phyloP scores from a whole-genome alignment of 2,797 vertebrate species.

The Poecile montanus region DNA sequence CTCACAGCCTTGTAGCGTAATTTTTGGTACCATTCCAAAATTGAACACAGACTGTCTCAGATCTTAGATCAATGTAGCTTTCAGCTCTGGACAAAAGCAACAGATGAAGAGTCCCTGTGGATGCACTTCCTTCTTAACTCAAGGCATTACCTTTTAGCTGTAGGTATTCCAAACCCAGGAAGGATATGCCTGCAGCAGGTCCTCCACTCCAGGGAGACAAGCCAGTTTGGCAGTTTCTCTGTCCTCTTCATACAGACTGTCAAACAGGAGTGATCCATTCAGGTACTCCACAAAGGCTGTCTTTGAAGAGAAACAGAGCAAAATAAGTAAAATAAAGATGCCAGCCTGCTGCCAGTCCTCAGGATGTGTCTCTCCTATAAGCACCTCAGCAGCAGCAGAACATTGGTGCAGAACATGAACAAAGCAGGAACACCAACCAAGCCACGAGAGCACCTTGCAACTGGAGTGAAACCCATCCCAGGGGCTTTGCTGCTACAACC shows the following conservation, averaged over 20 bases:
- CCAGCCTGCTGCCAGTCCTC: conserved; percentile 2
- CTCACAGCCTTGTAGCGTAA: not conserved
- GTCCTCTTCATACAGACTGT: conserved; percentile 84
- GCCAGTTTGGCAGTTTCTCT: conserved; percentile 78
- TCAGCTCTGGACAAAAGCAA: conserved; percentile 55
- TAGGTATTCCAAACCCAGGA: conserved; percentile 28
- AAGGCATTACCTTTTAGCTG: not conserved
- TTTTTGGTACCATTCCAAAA: conserved; percentile 46
- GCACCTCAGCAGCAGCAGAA: not conserved
- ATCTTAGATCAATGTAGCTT: conserved; percentile 52
- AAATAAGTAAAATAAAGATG: conserved; percentile 1
- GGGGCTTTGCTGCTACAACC: not conserved
- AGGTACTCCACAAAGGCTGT: conserved; percentile 88
- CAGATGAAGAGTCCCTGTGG: conserved; percentile 26
- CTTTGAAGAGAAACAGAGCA: conserved; percentile 72
- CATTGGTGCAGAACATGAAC: not conserved
- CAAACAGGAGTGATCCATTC: conserved; percentile 83
- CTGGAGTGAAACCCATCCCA: not conserved
- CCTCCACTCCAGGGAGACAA: conserved; percentile 75
- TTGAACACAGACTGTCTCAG: conserved; percentile 33
- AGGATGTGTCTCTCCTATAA: not conserved
- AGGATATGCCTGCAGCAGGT: conserved; percentile 90
- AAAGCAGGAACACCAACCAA: not conserved
- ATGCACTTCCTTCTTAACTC: conserved; percentile 8
- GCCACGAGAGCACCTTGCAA: not conserved